Conservation (phyloP, 2,113 vertebrate genomes). For the Piprites chloris region DNA sequence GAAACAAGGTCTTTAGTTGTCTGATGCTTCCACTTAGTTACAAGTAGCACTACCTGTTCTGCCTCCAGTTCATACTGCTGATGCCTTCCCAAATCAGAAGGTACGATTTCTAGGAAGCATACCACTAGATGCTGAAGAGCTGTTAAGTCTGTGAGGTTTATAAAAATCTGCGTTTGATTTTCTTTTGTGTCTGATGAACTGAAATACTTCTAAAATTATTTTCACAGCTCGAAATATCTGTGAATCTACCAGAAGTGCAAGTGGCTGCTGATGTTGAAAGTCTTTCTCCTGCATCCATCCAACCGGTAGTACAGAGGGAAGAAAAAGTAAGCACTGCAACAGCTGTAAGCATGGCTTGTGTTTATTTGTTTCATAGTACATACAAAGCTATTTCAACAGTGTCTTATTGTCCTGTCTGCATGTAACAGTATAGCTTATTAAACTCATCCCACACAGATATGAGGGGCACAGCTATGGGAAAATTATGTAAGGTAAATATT, state of each 20-base stretch:
- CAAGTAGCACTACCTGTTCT: neutral
- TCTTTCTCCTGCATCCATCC: conserved; percentile 48
- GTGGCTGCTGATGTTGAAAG: conserved; percentile 68
- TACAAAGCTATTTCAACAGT: neutral
- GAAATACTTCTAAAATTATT: conserved; percentile 33
- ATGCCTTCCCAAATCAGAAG: neutral
- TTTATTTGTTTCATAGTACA: neutral
- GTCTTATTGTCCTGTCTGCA: neutral
- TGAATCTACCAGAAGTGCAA: conserved; percentile 76
- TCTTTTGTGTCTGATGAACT: neutral
- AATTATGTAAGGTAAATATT: neutral
- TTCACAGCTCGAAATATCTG: conserved; percentile 86
- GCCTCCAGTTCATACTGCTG: neutral
- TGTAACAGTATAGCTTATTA: neutral
- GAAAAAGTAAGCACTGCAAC: conserved; percentile 71
- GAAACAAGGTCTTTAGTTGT: neutral
- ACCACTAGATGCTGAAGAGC: neutral
- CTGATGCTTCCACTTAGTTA: neutral
- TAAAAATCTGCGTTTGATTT: neutral
- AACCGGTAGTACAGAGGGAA: conserved; percentile 42
- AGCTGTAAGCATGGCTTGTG: conserved; percentile 73
- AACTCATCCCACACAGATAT: neutral
- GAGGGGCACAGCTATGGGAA: neutral
- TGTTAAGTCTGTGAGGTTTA: neutral
- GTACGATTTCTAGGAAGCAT: neutral